A percentile compares a stretch with the other conserved stretches of the same genome.
phyloP scores from a whole-genome alignment of 1,140 invertebrate species.

The Potamilus streckersoni region DNA sequence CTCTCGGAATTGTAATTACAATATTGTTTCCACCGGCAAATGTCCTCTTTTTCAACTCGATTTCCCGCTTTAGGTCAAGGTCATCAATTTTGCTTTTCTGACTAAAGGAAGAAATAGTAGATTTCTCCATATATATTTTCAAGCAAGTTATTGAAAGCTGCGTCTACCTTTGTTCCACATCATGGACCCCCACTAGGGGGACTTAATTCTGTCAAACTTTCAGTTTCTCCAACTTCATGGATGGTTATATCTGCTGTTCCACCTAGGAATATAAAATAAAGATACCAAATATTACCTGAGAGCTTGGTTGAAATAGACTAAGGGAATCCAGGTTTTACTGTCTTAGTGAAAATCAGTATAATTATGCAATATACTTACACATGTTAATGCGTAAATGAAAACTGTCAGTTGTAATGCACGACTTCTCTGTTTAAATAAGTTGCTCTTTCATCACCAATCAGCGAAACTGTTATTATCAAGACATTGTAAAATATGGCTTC shows the following conservation, averaged over 20 bases:
- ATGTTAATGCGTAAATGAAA: no score
- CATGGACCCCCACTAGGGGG: conserved; percentile 34
- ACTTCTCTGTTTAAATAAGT: no score
- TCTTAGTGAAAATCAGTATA: no score
- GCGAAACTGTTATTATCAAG: no score
- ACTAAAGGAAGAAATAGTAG: conserved; percentile 18
- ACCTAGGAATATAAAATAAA: conserved; percentile 2
- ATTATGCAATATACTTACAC: no score
- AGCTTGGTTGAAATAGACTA: no score
- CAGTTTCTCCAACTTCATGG: conserved; percentile 28
- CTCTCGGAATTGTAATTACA: no score
- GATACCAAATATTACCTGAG: no score
- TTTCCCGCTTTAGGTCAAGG: conserved; percentile 22
- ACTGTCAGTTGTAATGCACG: no score
- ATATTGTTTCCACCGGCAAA: conserved; percentile 1
- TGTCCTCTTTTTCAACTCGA: conserved; percentile 36
- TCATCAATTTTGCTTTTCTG: conserved; percentile 14
- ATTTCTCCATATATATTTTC: conserved; percentile 21
- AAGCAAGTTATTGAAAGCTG: conserved; percentile 20
- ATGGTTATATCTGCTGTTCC: conserved; percentile 41
- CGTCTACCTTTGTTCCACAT: conserved; percentile 36
- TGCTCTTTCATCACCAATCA: no score
- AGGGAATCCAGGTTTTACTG: no score
- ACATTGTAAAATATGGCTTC: no score
- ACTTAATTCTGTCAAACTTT: conserved; percentile 27